These are phyloP conservation scores for Megaceryle torquata DNA, from an alignment of 2,113 vertebrate genomes.

Conservation along the genomic window DNA sequence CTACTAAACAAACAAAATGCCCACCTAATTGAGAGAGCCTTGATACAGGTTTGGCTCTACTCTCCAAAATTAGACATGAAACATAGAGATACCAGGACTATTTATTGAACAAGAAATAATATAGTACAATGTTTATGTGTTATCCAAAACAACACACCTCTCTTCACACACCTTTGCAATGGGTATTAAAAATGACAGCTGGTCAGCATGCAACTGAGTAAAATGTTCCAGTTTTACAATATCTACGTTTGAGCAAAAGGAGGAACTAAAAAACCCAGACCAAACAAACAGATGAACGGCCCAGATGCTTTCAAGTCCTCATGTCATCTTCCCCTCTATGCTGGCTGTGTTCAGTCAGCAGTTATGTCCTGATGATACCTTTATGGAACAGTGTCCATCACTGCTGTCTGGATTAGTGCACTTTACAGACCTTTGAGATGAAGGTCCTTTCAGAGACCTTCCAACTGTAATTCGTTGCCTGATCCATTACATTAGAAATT, in stretches of 20 bases:
- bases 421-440: constrained; percentile 46
- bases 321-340: neutral
- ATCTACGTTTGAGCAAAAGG: neutral
- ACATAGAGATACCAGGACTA: constrained; percentile 68
- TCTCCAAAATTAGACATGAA: constrained; percentile 67
- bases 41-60: constrained; percentile 52
- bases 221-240: constrained; percentile 69
- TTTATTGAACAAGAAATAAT: constrained; percentile 60
- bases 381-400: neutral
- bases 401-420: neutral
- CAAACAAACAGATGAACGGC: neutral
- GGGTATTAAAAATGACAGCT: constrained; percentile 61
- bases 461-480: constrained; percentile 69
- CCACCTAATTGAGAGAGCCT: constrained; percentile 57
- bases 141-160: constrained; percentile 51
- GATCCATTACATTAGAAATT: constrained; percentile 55
- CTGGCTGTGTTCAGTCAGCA: neutral
- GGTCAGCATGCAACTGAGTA: constrained; percentile 85
- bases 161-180: constrained; percentile 48
- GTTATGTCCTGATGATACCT: neutral
- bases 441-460: constrained; percentile 78
- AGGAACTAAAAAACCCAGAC: constrained; percentile 7
- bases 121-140: constrained; percentile 64
- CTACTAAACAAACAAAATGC: constrained; percentile 58
- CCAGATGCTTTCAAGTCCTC: neutral